Percentiles rank a stretch among this genome's conserved stretches.
These are phyloP conservation scores for Euphonia xanthogaster DNA, from an alignment of 2,797 vertebrate species.

Conservation along the genomic window DNA sequence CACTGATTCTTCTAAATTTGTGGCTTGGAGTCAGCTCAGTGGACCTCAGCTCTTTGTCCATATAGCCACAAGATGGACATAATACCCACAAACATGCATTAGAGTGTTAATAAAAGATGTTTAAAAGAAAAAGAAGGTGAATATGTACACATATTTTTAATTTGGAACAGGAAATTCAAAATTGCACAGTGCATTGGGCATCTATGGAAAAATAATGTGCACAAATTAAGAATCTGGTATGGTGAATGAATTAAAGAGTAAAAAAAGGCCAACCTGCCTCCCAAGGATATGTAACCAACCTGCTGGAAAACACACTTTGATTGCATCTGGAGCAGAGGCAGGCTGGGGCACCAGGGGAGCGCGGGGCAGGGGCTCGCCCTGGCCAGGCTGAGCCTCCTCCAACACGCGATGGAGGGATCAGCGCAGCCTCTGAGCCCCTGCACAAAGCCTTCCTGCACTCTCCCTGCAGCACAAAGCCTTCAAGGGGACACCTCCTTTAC, in stretches of 20 bases:
- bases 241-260: not conserved
- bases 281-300: not conserved
- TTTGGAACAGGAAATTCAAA: not conserved
- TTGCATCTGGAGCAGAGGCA: not conserved
- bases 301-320: not conserved
- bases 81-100: not conserved
- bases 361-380: rapidly evolving
- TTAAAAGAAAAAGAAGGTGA: not conserved
- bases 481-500: not conserved
- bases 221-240: not conserved
- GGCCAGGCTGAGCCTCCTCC: not conserved
- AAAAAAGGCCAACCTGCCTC: not conserved
- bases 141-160: not conserved
- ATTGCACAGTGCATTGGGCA: not conserved
- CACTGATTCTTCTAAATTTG: not conserved
- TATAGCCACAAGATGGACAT: not conserved
- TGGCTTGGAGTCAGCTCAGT: not conserved
- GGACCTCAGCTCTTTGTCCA: not conserved
- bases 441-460: not conserved
- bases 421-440: not conserved
- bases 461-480: not conserved
- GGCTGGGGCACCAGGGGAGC: not conserved
- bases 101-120: not conserved
- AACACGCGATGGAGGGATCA: rapidly evolving
- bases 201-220: rapidly evolving